A percentile compares a stretch with the other conserved stretches of the same genome.
Evolutionary conservation across 2,888 invertebrate genomes (phyloP).

Genomic region (Pediacus dermestoides): DNA sequence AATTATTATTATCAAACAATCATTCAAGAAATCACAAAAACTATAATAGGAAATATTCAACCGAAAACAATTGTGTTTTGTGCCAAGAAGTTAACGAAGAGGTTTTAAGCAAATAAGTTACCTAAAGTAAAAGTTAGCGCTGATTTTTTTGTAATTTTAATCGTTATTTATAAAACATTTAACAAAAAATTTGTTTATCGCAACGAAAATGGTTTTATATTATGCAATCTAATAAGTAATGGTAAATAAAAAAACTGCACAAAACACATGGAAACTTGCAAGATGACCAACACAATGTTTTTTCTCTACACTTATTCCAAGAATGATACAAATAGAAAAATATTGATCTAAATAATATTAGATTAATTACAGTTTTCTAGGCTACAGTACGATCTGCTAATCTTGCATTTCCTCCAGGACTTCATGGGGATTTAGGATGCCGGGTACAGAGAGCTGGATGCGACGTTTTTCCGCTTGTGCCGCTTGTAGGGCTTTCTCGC

Average conservation of each 20-base stretch:
- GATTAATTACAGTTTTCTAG: constrained; percentile 21
- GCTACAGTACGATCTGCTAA: constrained; percentile 46
- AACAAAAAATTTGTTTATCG: too few relatives aligned
- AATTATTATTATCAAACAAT: background rate
- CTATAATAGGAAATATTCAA: constrained; percentile 11
- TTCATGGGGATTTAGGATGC: constrained; percentile 94
- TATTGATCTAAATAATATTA: constrained; percentile 30
- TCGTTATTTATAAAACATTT: too few relatives aligned
- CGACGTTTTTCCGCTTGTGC: constrained; percentile 93
- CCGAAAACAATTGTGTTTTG: constrained; percentile 7
- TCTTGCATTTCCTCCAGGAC: constrained; percentile 96
- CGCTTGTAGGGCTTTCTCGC: constrained; percentile 80
- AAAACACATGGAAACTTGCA: constrained; percentile 34
- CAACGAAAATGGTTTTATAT: too few relatives aligned
- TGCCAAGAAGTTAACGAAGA: constrained; percentile 10
- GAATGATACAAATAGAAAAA: constrained; percentile 44
- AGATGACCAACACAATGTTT: constrained; percentile 15
- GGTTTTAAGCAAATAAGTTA: too few relatives aligned
- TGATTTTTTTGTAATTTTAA: too few relatives aligned
- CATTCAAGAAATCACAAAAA: background rate
- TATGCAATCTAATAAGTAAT: too few relatives aligned
- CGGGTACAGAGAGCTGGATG: constrained; percentile 91
- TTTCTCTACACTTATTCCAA: constrained; percentile 26
- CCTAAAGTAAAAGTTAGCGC: too few relatives aligned
- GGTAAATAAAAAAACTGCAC: too few relatives aligned